Conservation (phyloP, 2,888 invertebrate genomes). For the Phengaris alcon region DNA sequence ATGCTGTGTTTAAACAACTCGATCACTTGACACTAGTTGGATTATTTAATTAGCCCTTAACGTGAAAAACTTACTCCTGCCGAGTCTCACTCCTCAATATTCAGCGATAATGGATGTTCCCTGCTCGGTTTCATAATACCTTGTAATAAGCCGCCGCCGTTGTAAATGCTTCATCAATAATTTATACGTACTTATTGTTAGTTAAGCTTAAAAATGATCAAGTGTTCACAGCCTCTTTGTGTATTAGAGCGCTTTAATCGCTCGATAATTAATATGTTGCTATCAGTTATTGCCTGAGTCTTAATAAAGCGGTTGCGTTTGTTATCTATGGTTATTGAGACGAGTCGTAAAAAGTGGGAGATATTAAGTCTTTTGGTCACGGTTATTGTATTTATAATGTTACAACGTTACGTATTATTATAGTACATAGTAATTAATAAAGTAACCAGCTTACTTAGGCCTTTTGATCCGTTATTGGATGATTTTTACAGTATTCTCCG, state of each 20-base stretch:
- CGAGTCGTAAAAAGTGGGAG: slow-evolving; percentile 13
- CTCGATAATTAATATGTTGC: slow-evolving; percentile 30
- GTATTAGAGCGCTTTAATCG: slow-evolving; percentile 29
- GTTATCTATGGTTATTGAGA: background rate
- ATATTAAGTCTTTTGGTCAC: slow-evolving; percentile 17
- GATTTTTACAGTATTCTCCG: too few species aligned
- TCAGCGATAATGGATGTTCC: slow-evolving; percentile 56
- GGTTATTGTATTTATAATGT: background rate
- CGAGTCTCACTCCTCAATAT: slow-evolving; percentile 46
- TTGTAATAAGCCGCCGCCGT: slow-evolving; percentile 55
- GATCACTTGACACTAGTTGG: background rate
- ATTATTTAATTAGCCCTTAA: slow-evolving; percentile 22
- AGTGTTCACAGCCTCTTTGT: slow-evolving; percentile 31
- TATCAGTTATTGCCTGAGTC: slow-evolving; percentile 26
- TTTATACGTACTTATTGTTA: slow-evolving; percentile 56
- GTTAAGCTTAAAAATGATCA: slow-evolving; percentile 40
- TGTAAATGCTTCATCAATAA: slow-evolving; percentile 61
- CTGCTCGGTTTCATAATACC: slow-evolving; percentile 56
- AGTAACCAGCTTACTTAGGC: too few species aligned
- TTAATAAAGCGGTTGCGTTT: slow-evolving; percentile 8
- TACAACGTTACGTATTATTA: too few species aligned
- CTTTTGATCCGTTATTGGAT: too few species aligned
- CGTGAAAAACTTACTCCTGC: slow-evolving; percentile 31
- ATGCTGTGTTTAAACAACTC: background rate
- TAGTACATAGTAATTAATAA: too few species aligned